phyloP scores from a whole-genome alignment of 2,113 vertebrate species.

The Oriolus oriolus region DNA sequence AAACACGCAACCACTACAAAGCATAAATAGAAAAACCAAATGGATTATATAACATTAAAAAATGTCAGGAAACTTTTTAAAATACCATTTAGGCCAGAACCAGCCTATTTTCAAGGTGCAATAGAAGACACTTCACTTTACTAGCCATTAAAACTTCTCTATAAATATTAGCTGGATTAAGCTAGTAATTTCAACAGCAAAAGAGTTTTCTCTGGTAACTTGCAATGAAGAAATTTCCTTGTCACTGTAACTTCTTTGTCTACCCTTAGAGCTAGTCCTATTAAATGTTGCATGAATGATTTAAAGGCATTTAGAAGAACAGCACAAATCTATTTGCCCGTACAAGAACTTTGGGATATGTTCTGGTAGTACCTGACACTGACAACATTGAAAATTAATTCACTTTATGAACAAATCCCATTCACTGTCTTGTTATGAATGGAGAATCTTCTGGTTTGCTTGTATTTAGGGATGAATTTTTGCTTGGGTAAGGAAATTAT shows the following conservation, averaged over 20 bases:
- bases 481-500: background rate
- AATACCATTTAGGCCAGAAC: background rate
- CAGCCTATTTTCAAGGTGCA: background rate
- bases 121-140: background rate
- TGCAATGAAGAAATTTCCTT: background rate
- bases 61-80: background rate
- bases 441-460: background rate
- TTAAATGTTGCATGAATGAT: background rate
- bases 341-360: background rate
- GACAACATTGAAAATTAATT: background rate
- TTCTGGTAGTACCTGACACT: background rate
- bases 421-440: background rate
- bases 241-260: background rate
- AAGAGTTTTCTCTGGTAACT: background rate
- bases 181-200: background rate
- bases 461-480: background rate
- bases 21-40: background rate
- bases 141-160: background rate
- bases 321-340: background rate
- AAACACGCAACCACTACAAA: background rate
- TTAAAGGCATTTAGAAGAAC: background rate
- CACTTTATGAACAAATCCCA: background rate
- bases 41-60: accelerated
- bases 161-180: background rate
- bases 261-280: background rate